A percentile compares a stretch with the other conserved stretches of the same genome.
phyloP scores from a whole-genome alignment of 2,888 invertebrate genomes.

The Ormyrus thymus region DNA sequence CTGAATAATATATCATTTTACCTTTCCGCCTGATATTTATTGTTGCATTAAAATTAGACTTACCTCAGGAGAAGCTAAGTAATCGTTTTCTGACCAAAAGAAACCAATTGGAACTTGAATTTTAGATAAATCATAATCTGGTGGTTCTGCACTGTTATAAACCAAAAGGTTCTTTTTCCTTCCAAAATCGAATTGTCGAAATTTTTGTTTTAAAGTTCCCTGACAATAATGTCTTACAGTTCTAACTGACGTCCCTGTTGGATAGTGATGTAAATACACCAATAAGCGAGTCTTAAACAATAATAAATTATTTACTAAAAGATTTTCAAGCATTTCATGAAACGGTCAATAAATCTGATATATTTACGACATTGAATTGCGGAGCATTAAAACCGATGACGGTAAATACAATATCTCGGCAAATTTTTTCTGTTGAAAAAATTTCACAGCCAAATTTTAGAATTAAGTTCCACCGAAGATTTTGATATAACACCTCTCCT shows the following conservation, averaged over 20 bases:
- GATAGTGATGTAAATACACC: slow-evolving; percentile 81
- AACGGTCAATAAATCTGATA: too few species aligned
- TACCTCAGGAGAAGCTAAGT: slow-evolving; percentile 80
- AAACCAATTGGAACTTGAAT: slow-evolving; percentile 81
- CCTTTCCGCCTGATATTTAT: neutral
- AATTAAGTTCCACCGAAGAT: too few species aligned
- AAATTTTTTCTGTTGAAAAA: too few species aligned
- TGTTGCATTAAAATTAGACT: neutral
- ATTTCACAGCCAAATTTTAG: too few species aligned
- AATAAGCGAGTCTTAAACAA: slow-evolving; percentile 77
- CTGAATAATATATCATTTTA: neutral
- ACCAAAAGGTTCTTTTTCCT: slow-evolving; percentile 76
- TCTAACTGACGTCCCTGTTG: slow-evolving; percentile 85
- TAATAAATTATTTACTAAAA: too few species aligned
- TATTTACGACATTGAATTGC: too few species aligned
- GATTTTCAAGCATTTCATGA: too few species aligned
- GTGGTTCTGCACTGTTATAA: slow-evolving; percentile 79
- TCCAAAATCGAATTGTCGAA: slow-evolving; percentile 85
- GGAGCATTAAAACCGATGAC: too few species aligned
- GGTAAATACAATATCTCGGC: too few species aligned
- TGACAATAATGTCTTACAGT: slow-evolving; percentile 84
- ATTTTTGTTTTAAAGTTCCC: slow-evolving; percentile 78
- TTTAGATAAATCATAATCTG: slow-evolving; percentile 80
- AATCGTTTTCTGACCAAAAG: slow-evolving; percentile 84
- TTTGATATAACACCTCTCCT: too few species aligned